Conservation (phyloP, 1,140 invertebrate species). For the Laupala kohalensis region DNA sequence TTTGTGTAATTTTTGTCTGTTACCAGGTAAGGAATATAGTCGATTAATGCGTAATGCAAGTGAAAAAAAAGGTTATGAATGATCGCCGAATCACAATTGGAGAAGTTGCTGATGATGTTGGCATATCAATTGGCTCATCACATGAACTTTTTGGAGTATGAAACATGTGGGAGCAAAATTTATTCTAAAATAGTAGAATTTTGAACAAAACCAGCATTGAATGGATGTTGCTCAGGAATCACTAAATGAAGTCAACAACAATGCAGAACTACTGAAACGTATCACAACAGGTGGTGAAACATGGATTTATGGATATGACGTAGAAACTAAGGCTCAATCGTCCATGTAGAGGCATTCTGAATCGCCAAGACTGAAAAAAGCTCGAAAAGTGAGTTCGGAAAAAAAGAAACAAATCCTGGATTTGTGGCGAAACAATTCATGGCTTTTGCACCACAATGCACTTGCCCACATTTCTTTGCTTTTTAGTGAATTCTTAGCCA, state of each 20-base stretch:
- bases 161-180: conserved; percentile 6
- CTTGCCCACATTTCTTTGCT: too few species aligned
- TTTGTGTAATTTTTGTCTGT: too few species aligned
- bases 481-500: background rate
- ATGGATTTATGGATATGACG: background rate
- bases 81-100: too few species aligned
- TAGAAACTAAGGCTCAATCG: too few species aligned
- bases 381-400: background rate
- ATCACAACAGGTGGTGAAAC: conserved; percentile 6
- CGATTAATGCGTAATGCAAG: too few species aligned
- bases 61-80: too few species aligned
- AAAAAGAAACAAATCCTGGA: background rate
- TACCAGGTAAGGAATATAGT: too few species aligned
- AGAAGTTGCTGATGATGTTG: too few species aligned
- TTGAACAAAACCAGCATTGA: conserved; percentile 1
- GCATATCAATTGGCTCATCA: too few species aligned
- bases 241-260: conserved; percentile 2
- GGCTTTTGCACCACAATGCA: too few species aligned
- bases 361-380: conserved; percentile 6
- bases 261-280: background rate
- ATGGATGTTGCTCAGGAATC: background rate
- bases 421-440: conserved; percentile 1
- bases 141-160: conserved; percentile 8
- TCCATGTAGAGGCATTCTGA: background rate
- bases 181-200: conserved; percentile 3